These are phyloP conservation scores for Salticus scenicus DNA, from an alignment of 2,888 invertebrate genomes.

Conservation along the genomic window DNA sequence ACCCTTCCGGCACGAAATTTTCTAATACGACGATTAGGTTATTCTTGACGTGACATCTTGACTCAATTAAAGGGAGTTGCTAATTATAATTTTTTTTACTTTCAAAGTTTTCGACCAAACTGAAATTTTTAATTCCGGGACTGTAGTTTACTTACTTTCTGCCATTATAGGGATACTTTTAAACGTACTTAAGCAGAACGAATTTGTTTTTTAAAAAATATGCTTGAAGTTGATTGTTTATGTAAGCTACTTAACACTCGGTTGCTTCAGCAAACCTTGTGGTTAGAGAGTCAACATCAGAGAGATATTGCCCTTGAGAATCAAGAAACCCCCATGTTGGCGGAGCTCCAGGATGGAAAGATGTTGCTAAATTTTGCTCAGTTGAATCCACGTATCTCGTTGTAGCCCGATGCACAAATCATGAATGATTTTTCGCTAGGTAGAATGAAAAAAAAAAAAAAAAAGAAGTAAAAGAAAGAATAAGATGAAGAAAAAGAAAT, in stretches of 20 bases:
- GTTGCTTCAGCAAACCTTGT: background rate
- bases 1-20: no score
- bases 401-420: conserved; percentile 39
- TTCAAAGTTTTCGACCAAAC: no score
- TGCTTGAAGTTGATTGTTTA: background rate
- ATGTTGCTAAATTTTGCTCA: conserved; percentile 7
- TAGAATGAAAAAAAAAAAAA: background rate
- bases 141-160: no score
- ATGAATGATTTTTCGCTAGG: conserved; percentile 50
- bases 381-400: background rate
- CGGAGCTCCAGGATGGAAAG: background rate
- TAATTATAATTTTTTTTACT: no score
- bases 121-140: no score
- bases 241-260: background rate
- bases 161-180: no score
- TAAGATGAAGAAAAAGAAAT: conserved; percentile 8
- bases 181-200: no score
- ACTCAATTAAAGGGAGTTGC: no score
- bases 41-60: no score
- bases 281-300: background rate
- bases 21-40: no score
- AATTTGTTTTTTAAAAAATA: no score
- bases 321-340: background rate
- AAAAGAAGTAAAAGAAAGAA: no score
- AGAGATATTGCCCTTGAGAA: conserved; percentile 15